Evolutionary conservation across 2,113 vertebrate genomes (phyloP).

Genomic region (Burhinus bistriatus): DNA sequence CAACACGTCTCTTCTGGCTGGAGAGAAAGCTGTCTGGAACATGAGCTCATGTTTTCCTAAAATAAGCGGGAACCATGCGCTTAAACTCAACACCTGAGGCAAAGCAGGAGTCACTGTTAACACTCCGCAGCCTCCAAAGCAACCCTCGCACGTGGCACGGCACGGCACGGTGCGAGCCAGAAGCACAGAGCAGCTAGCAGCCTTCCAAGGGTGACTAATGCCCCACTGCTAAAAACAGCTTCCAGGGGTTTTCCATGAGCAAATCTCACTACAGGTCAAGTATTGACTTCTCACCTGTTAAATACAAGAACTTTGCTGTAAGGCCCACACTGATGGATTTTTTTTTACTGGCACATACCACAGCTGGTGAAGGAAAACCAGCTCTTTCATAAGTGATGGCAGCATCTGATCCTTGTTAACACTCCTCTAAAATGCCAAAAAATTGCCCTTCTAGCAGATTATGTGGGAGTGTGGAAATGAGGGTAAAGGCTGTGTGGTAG

Average conservation of each 20-base stretch:
- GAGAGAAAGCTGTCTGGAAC: not conserved
- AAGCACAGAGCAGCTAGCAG: not conserved
- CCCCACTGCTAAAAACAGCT: slow-evolving; percentile 56
- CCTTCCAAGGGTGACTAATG: slow-evolving; percentile 57
- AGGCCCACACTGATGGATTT: not conserved
- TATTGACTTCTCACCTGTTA: slow-evolving; percentile 30
- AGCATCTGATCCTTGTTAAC: slow-evolving; percentile 48
- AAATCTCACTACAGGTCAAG: not conserved
- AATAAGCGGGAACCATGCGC: slow-evolving; percentile 27
- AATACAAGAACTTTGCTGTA: slow-evolving; percentile 37
- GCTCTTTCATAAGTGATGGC: slow-evolving; percentile 8
- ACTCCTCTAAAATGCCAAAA: not conserved
- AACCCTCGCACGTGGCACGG: not conserved
- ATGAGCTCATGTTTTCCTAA: slow-evolving; percentile 60
- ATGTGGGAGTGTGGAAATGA: not conserved
- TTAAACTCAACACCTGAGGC: slow-evolving; percentile 64
- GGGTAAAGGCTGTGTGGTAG: not conserved
- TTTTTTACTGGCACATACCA: not conserved
- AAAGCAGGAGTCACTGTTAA: slow-evolving; percentile 10
- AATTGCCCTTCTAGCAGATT: not conserved
- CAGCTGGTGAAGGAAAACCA: not conserved
- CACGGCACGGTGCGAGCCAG: not conserved
- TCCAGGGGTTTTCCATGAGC: slow-evolving; percentile 59
- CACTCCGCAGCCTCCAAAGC: slow-evolving; percentile 24
- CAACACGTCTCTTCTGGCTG: not conserved